Conservation (phyloP, 1,140 invertebrate genomes). For the Zophobas atratus region DNA sequence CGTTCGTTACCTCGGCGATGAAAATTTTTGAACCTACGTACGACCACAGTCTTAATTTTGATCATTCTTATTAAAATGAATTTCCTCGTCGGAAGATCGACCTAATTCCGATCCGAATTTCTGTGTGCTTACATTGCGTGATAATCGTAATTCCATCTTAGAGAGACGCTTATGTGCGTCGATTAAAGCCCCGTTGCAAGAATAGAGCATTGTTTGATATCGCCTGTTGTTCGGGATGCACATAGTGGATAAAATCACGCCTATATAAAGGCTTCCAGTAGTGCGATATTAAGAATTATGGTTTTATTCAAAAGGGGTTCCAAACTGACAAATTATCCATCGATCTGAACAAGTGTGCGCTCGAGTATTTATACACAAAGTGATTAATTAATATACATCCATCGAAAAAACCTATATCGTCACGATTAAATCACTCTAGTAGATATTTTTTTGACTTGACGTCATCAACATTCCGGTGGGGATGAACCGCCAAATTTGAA, state of each 20-base stretch:
- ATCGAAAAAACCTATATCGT: no score
- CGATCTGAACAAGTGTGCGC: slow-evolving; percentile 17
- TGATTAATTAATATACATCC: slow-evolving; percentile 7
- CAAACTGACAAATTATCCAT: slow-evolving; percentile 21
- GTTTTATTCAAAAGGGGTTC: slow-evolving; percentile 37
- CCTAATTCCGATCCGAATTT: no score
- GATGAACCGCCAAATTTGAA: no score
- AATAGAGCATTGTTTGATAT: slow-evolving; percentile 42
- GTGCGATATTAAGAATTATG: slow-evolving; percentile 49
- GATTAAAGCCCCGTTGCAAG: slow-evolving; percentile 33
- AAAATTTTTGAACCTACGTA: no score
- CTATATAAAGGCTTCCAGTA: slow-evolving; percentile 48
- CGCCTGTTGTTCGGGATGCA: slow-evolving; percentile 50
- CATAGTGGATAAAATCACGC: slow-evolving; percentile 55
- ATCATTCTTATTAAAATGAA: no score
- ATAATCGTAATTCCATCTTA: neutral
- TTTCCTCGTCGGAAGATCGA: no score
- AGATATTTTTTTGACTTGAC: no score
- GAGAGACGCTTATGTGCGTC: slow-evolving; percentile 8
- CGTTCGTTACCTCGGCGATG: neutral
- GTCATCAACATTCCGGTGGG: no score
- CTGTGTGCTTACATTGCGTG: no score
- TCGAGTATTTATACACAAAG: neutral
- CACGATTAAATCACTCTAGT: no score
- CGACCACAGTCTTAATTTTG: no score